These are phyloP conservation scores for Sylvietta virens DNA, from an alignment of 2,113 vertebrate genomes.

Conservation along the genomic window DNA sequence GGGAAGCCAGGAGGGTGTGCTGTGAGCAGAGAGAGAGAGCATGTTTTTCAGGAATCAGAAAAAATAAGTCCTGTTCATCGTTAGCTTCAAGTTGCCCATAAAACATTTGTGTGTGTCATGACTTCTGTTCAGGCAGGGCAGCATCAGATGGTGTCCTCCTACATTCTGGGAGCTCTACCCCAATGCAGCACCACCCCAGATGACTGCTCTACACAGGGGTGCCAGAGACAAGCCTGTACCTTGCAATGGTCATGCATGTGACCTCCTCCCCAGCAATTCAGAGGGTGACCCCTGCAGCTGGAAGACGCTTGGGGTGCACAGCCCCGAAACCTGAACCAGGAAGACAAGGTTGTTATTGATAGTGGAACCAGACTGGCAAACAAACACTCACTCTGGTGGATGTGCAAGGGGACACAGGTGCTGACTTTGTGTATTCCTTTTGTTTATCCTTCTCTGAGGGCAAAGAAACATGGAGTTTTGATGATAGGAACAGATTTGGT, in stretches of 20 bases:
- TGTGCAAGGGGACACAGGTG: background rate
- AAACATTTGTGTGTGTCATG: accelerated
- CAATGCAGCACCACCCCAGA: background rate
- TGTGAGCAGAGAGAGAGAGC: background rate
- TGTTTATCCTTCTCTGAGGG: background rate
- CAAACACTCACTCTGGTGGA: background rate
- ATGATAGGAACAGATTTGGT: background rate
- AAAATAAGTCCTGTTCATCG: background rate
- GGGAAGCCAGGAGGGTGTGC: background rate
- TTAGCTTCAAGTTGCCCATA: background rate
- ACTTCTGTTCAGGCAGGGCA: background rate
- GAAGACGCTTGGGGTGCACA: background rate
- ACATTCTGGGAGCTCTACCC: background rate
- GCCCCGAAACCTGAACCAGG: background rate
- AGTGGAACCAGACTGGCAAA: background rate
- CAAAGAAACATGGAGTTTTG: background rate
- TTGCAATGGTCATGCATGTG: accelerated
- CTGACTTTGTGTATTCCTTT: background rate
- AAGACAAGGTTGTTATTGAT: background rate
- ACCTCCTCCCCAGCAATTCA: background rate
- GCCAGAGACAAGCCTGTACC: background rate
- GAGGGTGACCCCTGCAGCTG: background rate
- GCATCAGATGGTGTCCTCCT: background rate
- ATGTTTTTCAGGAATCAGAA: background rate
- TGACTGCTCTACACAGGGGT: background rate